These are phyloP conservation scores for Limonius californicus DNA, from an alignment of 1,140 invertebrate species.

Conservation along the genomic window DNA sequence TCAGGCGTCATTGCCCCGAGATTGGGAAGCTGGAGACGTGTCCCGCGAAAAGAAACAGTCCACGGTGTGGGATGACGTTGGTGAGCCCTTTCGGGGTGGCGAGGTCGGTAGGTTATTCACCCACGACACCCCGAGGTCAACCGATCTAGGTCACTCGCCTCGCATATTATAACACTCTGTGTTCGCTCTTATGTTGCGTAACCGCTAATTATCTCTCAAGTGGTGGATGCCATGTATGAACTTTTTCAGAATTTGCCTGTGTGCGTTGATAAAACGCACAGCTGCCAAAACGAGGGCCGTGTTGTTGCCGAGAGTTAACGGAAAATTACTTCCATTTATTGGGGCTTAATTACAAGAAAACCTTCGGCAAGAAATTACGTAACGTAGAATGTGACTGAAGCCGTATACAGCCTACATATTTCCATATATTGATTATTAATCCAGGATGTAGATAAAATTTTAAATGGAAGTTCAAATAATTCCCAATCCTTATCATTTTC, in stretches of 20 bases:
- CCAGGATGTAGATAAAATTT: too few relatives aligned
- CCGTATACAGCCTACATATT: too few relatives aligned
- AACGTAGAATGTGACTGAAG: too few relatives aligned
- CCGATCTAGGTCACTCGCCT: constrained; percentile 11
- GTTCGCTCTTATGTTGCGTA: neutral
- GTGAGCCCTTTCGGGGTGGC: neutral
- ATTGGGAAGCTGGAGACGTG: neutral
- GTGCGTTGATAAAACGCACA: too few relatives aligned
- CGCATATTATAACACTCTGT: constrained; percentile 9
- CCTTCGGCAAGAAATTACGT: too few relatives aligned
- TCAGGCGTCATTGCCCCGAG: neutral
- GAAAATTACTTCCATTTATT: neutral
- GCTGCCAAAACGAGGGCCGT: too few relatives aligned
- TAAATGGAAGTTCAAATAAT: too few relatives aligned
- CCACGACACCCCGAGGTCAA: constrained; percentile 13
- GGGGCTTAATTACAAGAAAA: too few relatives aligned
- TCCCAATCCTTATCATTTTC: too few relatives aligned
- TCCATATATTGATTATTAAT: too few relatives aligned
- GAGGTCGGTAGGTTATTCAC: constrained; percentile 14
- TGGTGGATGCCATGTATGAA: neutral
- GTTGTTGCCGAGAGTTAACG: too few relatives aligned
- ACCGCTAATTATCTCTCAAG: neutral
- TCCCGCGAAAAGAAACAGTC: neutral
- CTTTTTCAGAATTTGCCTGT: neutral
- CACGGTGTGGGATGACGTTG: neutral